Base-by-base conservation (phyloP, 2,888 invertebrate species). In the Chalcis sispes region DNA sequence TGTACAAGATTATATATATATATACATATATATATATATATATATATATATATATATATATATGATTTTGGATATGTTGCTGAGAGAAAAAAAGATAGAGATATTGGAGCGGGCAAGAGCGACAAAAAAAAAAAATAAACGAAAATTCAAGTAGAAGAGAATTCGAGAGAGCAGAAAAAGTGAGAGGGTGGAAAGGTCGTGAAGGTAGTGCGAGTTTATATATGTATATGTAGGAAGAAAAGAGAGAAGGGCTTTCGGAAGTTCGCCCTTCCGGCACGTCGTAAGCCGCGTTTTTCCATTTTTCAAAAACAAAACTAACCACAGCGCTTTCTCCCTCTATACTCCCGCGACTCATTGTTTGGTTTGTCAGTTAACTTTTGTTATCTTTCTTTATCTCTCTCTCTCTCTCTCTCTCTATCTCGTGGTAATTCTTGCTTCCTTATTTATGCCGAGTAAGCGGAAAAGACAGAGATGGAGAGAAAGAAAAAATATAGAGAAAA, bases 231-330 rank as follows among this genome's bases (percentile, higher is more conserved):
- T n/a, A n/a, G 46, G 13, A 15, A 46, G 13, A 15, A 3, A n/a
- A 3, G 46, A 15, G 20, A 10, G 80, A 80, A 81, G 81, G 79
- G 81, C 81, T 82, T 81, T 84, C 87, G 88, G 88, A 88, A 87
- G 86, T 84, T 83, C 84, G 85, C 83, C 80, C 80, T 81, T 82
- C 82, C 83, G 85, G 82, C 79, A 81, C 80, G 80, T 75, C 80
- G 80, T 78, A 79, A 32, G 32, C 20, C 36, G 81, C 27, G 81
- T 81, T 84, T 85, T 83, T 85, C 85, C 85, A 87, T 88, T 88
- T 88, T 87, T 88, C 85, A 84, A 86, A 87, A 88, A 87, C 86
- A 87, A 86, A 86, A 86, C 78, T 84, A 79, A 85, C 85, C 86
- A 77, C 84, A 84, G 82, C 80, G 80, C 80, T 75, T 66, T 65